Base-by-base conservation (phyloP, 2,888 invertebrate species). In the Microctonus aethiopoides region DNA sequence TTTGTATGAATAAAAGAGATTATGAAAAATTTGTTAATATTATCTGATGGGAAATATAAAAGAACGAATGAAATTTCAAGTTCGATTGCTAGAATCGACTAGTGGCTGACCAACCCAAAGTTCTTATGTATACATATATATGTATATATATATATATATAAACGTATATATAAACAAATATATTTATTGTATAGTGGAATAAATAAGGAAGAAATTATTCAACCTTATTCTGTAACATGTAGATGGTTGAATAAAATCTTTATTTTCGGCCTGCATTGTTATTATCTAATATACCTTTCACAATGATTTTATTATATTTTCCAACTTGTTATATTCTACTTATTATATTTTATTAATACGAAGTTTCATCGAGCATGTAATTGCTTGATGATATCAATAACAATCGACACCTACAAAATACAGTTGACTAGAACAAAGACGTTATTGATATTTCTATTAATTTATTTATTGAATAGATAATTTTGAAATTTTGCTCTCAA, bases 191-290 rank as follows among this genome's bases (percentile, higher is more conserved):
- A 61, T 54, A 69, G 60, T 68, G 70, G 75, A 79, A 76, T 78
- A 77, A 73, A 78, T 78, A 71, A 78, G 77, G 54, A 72, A 41
- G 68, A 78, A 78, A 78, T 80, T 81, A 79, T 81, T 78, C 78
- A 81, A 83, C 75, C 79, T 82, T 80, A 83, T 83, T 83, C 81
- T 83, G 83, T 83, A 83, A 78, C 78, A 81, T 81, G 78, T 80
- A 83, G 77, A 78, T 81, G 83, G 73, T 77, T 80, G 76, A 83
- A 83, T 83, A 83, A 83, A 83, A 74, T 81, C 78, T 81, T 82
- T 83, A 83, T 83, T 83, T 82, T 83, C 81, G 80, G 79, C 79
- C 80, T 82, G 81, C 79, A 83, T 81, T 79, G 82, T 83, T 83
- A 83, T 83, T 79, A 81, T 76, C 76, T 78, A 72, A 62, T 80